Conservation (phyloP, 2,888 invertebrate species). For the Laothoe populi region DNA sequence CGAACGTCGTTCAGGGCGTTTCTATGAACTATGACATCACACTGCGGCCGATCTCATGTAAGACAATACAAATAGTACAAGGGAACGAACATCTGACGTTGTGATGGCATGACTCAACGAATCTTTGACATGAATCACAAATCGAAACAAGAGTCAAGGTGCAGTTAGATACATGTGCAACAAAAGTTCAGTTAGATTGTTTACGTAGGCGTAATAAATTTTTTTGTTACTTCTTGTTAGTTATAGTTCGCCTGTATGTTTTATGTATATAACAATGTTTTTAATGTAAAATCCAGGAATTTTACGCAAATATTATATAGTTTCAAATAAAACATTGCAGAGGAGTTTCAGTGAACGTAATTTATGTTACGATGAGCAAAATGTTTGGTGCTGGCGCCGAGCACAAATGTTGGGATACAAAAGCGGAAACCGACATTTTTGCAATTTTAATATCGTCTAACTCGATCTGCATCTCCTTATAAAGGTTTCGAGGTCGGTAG, state of each 20-base stretch:
- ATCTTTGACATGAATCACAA: constrained; percentile 68
- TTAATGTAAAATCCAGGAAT: neutral
- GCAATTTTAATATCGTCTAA: constrained; percentile 61
- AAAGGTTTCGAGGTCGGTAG: constrained; percentile 63
- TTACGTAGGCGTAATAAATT: neutral
- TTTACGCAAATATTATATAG: neutral
- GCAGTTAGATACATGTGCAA: constrained; percentile 49
- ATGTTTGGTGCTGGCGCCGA: neutral
- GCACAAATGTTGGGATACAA: constrained; percentile 3
- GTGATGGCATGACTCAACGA: constrained; percentile 61
- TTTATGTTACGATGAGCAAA: constrained; percentile 1
- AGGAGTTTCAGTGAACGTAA: constrained; percentile 3
- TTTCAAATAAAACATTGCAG: neutral
- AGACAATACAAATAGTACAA: constrained; percentile 77
- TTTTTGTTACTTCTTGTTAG: neutral
- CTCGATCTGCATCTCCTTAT: constrained; percentile 64
- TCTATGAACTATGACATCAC: constrained; percentile 77
- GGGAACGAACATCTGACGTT: constrained; percentile 71
- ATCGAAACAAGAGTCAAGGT: constrained; percentile 66
- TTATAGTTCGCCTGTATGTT: too few relatives aligned
- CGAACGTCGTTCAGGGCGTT: constrained; percentile 59
- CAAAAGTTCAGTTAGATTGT: constrained; percentile 22
- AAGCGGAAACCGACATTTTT: constrained; percentile 39
- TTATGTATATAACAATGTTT: neutral
- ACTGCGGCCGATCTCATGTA: constrained; percentile 49